Conservation (phyloP, 2,888 invertebrate genomes). For the Gymnoscelis rufifasciata region DNA sequence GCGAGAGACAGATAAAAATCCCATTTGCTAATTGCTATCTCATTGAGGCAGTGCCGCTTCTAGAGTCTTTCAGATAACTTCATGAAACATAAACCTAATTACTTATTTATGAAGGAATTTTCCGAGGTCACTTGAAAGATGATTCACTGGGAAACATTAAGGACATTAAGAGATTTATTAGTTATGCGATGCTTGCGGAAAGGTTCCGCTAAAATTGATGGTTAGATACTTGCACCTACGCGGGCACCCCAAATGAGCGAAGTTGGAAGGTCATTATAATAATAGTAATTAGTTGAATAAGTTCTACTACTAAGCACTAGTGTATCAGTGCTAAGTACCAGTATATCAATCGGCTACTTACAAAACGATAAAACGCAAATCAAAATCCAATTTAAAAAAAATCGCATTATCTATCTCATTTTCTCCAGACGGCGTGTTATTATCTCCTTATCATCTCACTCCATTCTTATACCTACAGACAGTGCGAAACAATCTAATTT, state of each 20-base stretch:
- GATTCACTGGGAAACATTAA: not conserved
- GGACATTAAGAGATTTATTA: too few species aligned
- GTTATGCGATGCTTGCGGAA: too few species aligned
- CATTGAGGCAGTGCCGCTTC: constrained; percentile 29
- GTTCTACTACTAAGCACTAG: too few species aligned
- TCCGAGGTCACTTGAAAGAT: not conserved
- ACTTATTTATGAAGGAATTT: constrained; percentile 13
- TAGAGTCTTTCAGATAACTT: constrained; percentile 25
- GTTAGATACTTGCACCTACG: too few species aligned
- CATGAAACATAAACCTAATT: constrained; percentile 20
- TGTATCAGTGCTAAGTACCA: not conserved
- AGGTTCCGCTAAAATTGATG: too few species aligned
- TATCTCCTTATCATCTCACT: constrained; percentile 15
- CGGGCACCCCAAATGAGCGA: too few species aligned
- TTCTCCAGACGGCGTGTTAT: constrained; percentile 6
- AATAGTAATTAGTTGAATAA: too few species aligned
- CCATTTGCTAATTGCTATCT: constrained; percentile 47
- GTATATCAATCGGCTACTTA: constrained; percentile 2
- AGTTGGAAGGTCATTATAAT: too few species aligned
- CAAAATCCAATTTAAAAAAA: constrained; percentile 3
- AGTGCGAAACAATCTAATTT: constrained; percentile 53
- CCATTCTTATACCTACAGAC: constrained; percentile 24
- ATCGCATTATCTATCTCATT: constrained; percentile 10
- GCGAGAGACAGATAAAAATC: constrained; percentile 45
- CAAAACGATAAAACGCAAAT: constrained; percentile 2